Conservation (phyloP, 2,797 vertebrate species). For the Setipinna tenuifilis region DNA sequence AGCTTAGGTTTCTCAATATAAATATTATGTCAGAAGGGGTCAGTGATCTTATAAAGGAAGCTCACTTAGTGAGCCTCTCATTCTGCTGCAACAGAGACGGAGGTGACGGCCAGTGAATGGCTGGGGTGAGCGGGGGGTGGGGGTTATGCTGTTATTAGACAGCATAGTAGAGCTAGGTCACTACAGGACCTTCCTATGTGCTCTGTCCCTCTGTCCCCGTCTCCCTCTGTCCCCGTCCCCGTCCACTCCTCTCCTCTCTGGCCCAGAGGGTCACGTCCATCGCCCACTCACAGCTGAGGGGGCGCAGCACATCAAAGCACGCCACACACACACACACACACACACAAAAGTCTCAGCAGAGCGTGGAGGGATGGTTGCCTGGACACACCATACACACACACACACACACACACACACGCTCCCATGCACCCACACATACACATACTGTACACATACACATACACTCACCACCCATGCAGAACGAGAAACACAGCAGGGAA, state of each 20-base stretch:
- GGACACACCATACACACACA: conserved; percentile 2
- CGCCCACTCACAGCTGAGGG: background rate
- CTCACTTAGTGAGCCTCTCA: background rate
- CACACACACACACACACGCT: background rate
- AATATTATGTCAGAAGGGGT: background rate
- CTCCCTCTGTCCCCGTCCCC: background rate
- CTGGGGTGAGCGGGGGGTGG: background rate
- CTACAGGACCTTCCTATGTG: background rate
- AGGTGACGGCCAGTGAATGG: background rate
- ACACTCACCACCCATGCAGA: background rate
- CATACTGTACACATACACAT: no score
- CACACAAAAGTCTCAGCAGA: background rate
- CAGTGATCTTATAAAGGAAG: background rate
- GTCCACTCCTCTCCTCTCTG: background rate
- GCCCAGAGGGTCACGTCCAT: background rate
- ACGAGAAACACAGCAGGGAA: background rate
- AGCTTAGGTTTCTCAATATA: background rate
- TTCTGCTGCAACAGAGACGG: background rate
- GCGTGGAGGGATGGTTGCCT: conserved; percentile 11
- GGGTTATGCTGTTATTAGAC: background rate
- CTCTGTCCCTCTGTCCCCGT: background rate
- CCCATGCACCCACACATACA: background rate
- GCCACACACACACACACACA: background rate
- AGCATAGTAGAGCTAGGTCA: background rate
- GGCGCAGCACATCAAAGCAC: background rate